Base-by-base conservation (phyloP, 2,888 invertebrate genomes). In the Drosophila prolongata region DNA sequence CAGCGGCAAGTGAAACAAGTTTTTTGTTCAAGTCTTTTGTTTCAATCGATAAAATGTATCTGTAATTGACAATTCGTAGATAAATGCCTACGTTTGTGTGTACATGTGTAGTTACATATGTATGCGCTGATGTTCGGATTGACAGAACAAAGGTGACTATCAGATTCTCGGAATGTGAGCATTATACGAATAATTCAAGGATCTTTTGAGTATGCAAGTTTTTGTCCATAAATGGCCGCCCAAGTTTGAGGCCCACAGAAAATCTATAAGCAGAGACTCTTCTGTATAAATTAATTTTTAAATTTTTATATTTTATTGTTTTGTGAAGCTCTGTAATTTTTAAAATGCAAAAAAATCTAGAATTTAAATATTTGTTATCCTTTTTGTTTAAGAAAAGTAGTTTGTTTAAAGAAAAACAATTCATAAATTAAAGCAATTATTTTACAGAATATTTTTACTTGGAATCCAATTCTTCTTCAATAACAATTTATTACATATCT, bases 1-100 rank as follows among this genome's bases (percentile, higher is more conserved):
- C 30, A 27, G 54, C 30, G 44, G 44, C 43, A 13, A 37, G 62
- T 43, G 50, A 59, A 69, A 61, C 80, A 76, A 86, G 81, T 86
- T 81, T 77, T 67, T 70, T 76, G 76, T 44, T 64, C 24, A 74
- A 77, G 75, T 86, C 83, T 81, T 80, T 81, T 80, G 73, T 83
- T 86, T 82, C 49, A 62, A 76, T 70, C 75, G 61, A 82, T 75
- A 71, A 71, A 75, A 65, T 50, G 58, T 47, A 14, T 38, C 49
- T 61, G 38, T 40, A 62, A 70, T 59, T 71, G 56, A 52, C 52
- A 56, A 56, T 24, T 59, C 37, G 27, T 35, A 56, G 40, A 62
- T 42, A 27, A 40, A 34, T 47, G 30, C 47, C 47, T 16, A 68
- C 52, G 37, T 42, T 35, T 35, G n/a, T 24, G 19, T 35, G 14